Evolutionary conservation across 1,140 invertebrate genomes (phyloP).

Genomic region (Scaptomyza hsui): DNA sequence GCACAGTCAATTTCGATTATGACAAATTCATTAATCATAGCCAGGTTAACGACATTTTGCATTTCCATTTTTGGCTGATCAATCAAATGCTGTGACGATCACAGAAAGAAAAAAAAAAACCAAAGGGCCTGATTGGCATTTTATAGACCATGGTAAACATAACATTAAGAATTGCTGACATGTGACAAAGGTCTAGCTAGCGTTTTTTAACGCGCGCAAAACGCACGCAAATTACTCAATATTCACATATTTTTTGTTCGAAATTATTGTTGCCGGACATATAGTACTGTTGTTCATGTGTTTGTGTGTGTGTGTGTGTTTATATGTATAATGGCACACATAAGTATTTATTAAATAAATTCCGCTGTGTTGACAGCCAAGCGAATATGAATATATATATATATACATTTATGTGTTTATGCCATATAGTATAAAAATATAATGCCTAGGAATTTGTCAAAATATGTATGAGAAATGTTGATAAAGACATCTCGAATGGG

Average conservation of each 20-base stretch:
- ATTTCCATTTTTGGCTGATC: conserved; percentile 57
- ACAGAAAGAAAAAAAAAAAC: background rate
- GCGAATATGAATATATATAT: conserved; percentile 16
- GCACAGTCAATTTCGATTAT: conserved; percentile 50
- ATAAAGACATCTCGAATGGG: conserved; percentile 42
- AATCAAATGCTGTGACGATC: conserved; percentile 52
- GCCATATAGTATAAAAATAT: background rate
- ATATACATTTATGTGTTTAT: conserved; percentile 1
- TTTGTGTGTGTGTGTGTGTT: conserved; percentile 3
- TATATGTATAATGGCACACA: conserved; percentile 5
- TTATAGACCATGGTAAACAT: background rate
- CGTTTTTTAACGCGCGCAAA: conserved; percentile 37
- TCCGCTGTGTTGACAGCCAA: conserved; percentile 54
- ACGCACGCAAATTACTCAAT: conserved; percentile 26
- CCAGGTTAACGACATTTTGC: conserved; percentile 76
- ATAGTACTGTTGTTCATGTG: conserved; percentile 1
- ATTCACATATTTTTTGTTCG: conserved; percentile 15
- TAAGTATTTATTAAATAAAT: conserved; percentile 59
- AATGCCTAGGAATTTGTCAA: conserved; percentile 15
- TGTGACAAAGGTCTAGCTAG: conserved; percentile 20
- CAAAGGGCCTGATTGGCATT: conserved; percentile 20
- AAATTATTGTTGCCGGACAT: conserved; percentile 28
- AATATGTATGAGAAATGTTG: conserved; percentile 22
- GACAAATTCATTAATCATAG: conserved; percentile 76
- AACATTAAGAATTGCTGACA: conserved; percentile 33